Evolutionary conservation across 2,888 invertebrate genomes (phyloP).

Genomic region (Luperina nickerlii): DNA sequence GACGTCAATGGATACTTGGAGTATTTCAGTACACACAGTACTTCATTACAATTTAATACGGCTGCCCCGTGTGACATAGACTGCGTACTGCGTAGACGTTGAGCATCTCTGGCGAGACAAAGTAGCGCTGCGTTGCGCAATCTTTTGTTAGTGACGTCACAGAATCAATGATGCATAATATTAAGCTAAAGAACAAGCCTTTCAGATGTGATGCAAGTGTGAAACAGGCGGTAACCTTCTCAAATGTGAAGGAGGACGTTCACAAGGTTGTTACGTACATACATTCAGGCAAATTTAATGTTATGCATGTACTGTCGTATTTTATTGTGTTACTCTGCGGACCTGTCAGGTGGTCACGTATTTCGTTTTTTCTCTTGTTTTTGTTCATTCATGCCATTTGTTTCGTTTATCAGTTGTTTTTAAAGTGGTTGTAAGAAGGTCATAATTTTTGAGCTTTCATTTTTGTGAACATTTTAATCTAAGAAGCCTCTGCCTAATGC

Average conservation of each 20-base stretch:
- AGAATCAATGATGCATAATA: slow-evolving; percentile 64
- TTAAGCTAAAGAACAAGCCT: slow-evolving; percentile 57
- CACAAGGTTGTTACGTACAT: slow-evolving; percentile 56
- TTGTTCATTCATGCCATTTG: slow-evolving; percentile 57
- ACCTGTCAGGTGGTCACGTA: slow-evolving; percentile 40
- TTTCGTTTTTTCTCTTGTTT: slow-evolving; percentile 42
- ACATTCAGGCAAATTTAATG: slow-evolving; percentile 15
- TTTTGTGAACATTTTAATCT: slow-evolving; percentile 11
- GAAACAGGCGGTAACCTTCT: slow-evolving; percentile 66
- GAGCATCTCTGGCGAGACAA: slow-evolving; percentile 48
- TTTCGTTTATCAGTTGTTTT: slow-evolving; percentile 45
- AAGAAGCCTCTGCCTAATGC: not conserved
- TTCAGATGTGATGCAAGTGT: slow-evolving; percentile 68
- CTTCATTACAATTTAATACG: slow-evolving; percentile 46
- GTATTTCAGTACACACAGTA: slow-evolving; percentile 34
- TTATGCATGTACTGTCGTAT: slow-evolving; percentile 43
- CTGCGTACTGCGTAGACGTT: slow-evolving; percentile 31
- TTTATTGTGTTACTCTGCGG: slow-evolving; percentile 55
- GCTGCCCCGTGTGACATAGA: slow-evolving; percentile 28
- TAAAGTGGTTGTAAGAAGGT: slow-evolving; percentile 25
- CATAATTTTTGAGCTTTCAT: slow-evolving; percentile 29
- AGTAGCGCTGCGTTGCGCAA: slow-evolving; percentile 48
- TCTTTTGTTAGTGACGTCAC: slow-evolving; percentile 58
- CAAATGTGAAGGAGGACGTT: slow-evolving; percentile 62
- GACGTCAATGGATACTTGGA: slow-evolving; percentile 49